Percentiles rank a stretch among this genome's conserved stretches.
Conservation (phyloP, 2,888 invertebrate species). For the Drosophila longiperda region DNA sequence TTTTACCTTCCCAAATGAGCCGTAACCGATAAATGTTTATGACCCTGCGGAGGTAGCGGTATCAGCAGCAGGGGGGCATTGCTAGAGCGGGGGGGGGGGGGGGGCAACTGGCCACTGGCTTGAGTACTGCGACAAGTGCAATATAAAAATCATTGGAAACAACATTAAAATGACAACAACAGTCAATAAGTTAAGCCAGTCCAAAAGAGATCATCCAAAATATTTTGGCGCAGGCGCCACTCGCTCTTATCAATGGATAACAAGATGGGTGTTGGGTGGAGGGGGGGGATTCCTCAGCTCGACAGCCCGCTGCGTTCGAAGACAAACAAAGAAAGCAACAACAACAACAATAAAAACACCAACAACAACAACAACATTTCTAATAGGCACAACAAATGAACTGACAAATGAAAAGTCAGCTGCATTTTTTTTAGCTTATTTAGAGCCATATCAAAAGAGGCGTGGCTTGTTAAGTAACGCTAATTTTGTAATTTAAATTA, state of each 20-base stretch:
- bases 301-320: conserved; percentile 62
- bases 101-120: neutral
- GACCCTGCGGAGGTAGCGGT: conserved; percentile 43
- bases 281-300: conserved; percentile 29
- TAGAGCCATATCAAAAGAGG: neutral
- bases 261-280: conserved; percentile 16
- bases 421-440: neutral
- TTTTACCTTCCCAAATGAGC: conserved; percentile 66
- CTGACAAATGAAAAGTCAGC: conserved; percentile 57
- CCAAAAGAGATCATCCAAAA: conserved; percentile 19
- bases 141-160: conserved; percentile 67
- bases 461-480: neutral
- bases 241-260: conserved; percentile 56
- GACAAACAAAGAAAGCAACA: conserved; percentile 40
- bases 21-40: conserved; percentile 79
- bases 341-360: conserved; percentile 9
- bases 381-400: conserved; percentile 53
- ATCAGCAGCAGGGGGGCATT: neutral
- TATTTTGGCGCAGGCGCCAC: conserved; percentile 50
- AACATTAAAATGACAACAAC: conserved; percentile 70
- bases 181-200: neutral
- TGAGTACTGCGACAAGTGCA: conserved; percentile 29
- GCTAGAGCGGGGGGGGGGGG: neutral
- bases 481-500: neutral
- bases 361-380: conserved; percentile 14